These are phyloP conservation scores for Acinonyx jubatus DNA, from an alignment of 2,113 vertebrate species.

Conservation along the genomic window DNA sequence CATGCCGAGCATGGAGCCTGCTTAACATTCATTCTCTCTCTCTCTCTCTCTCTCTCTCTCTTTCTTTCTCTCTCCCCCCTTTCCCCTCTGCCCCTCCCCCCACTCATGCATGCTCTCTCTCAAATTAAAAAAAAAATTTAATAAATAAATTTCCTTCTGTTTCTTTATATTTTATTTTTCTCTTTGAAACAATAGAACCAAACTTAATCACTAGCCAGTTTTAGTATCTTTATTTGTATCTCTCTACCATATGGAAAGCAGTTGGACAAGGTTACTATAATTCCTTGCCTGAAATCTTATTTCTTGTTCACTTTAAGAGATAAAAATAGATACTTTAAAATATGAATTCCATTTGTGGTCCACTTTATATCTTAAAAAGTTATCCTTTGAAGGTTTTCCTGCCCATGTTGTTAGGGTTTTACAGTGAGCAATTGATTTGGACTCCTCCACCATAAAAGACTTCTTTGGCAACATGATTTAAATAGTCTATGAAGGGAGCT, in stretches of 20 bases:
- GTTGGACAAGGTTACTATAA: constrained; percentile 42
- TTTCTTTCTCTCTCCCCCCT: no score
- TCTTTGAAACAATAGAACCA: constrained; percentile 44
- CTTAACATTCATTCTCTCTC: no score
- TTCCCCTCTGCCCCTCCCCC: no score
- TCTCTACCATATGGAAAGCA: constrained; percentile 40
- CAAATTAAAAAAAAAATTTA: no score
- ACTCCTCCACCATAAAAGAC: constrained; percentile 37
- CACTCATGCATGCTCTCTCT: no score
- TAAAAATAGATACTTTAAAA: constrained; percentile 30
- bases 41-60: no score
- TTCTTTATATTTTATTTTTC: constrained; percentile 42
- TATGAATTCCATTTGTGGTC: neutral
- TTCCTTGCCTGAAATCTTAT: constrained; percentile 17
- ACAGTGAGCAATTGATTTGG: neutral
- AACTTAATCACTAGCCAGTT: constrained; percentile 46
- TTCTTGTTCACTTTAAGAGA: constrained; percentile 29
- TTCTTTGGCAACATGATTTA: constrained; percentile 57
- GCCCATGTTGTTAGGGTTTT: neutral
- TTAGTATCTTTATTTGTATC: constrained; percentile 50
- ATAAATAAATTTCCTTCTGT: constrained; percentile 46
- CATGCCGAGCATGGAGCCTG: no score
- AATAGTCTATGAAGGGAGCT: constrained; percentile 65
- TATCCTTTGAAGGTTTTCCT: constrained; percentile 55
- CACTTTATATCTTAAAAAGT: neutral